Conservation (phyloP, 2,797 vertebrate species). For the Cirrhinus mrigala region DNA sequence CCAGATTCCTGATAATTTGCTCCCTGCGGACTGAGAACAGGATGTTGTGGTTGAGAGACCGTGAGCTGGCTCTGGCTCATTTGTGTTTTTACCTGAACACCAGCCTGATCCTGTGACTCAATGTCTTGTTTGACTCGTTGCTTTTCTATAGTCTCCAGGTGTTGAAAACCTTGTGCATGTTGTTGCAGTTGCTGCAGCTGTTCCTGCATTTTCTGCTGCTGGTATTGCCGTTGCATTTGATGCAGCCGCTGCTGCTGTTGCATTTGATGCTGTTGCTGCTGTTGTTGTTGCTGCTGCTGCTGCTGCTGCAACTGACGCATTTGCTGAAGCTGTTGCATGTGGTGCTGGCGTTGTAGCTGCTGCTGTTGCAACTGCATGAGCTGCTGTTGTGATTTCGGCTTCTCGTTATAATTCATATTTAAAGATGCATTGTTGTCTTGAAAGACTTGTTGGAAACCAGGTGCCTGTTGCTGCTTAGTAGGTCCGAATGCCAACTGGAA, state of each 20-base stretch:
- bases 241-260: slow-evolving; percentile 60
- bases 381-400: slow-evolving; percentile 69
- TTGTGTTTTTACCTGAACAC: slow-evolving; percentile 59
- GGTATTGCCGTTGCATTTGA: slow-evolving; percentile 71
- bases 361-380: slow-evolving; percentile 81
- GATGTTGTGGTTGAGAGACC: slow-evolving; percentile 73
- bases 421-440: slow-evolving; percentile 84
- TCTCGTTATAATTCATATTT: slow-evolving; percentile 81
- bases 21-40: slow-evolving; percentile 65
- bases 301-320: slow-evolving; percentile 72
- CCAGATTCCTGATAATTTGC: slow-evolving; percentile 70
- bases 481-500: slow-evolving; percentile 96
- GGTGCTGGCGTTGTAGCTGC: slow-evolving; percentile 68
- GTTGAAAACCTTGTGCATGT: slow-evolving; percentile 57
- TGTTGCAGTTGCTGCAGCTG: slow-evolving; percentile 73
- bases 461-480: slow-evolving; percentile 84
- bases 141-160: slow-evolving; percentile 51
- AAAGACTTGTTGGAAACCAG: slow-evolving; percentile 87
- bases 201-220: slow-evolving; percentile 75
- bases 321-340: slow-evolving; percentile 83
- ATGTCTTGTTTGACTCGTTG: slow-evolving; percentile 74
- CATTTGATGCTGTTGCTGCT: slow-evolving; percentile 55
- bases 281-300: slow-evolving; percentile 58
- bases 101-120: slow-evolving; percentile 23
- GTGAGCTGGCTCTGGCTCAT: slow-evolving; percentile 68